These are phyloP conservation scores for Fratercula arctica DNA, from an alignment of 2,797 vertebrate genomes.

Conservation along the genomic window DNA sequence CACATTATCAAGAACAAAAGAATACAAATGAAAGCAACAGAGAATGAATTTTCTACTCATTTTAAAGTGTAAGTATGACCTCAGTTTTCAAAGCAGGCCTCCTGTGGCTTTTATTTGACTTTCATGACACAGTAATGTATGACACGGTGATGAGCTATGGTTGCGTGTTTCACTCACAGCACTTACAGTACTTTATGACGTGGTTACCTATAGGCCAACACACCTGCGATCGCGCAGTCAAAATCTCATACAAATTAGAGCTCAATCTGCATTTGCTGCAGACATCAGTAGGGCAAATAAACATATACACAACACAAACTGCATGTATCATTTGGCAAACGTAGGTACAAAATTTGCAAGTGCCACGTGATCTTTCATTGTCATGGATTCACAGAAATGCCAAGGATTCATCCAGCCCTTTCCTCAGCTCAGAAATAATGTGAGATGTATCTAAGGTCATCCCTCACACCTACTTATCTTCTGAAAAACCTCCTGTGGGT, in stretches of 20 bases:
- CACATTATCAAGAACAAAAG: not conserved
- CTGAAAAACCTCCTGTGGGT: not conserved
- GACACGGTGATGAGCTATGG: not conserved
- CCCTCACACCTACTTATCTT: not conserved
- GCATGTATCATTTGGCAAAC: not conserved
- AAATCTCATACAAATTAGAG: not conserved
- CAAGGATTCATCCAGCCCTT: not conserved
- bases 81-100: not conserved
- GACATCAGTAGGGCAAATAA: not conserved
- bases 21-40: not conserved
- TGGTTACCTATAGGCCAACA: not conserved
- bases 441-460: not conserved
- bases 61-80: not conserved
- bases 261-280: not conserved
- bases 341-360: not conserved
- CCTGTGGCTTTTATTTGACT: not conserved
- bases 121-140: not conserved
- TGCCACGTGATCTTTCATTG: not conserved
- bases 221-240: not conserved
- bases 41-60: not conserved
- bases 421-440: not conserved
- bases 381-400: not conserved
- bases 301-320: not conserved
- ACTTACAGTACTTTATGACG: not conserved
- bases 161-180: not conserved